Conservation (phyloP, 2,113 vertebrate species). For the Pheucticus melanocephalus region DNA sequence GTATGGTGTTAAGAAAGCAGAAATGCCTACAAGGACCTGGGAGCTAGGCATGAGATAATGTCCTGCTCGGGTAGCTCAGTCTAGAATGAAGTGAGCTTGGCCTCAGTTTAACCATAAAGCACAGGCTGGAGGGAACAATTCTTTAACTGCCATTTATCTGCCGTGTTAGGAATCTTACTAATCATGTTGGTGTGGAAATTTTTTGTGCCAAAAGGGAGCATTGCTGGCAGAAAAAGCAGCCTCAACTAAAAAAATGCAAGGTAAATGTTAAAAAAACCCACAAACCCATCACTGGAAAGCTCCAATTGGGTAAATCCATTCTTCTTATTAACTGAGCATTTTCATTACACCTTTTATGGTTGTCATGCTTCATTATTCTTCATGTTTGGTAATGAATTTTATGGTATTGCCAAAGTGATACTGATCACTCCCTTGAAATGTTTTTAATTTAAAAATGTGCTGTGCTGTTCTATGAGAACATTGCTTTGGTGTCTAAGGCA, state of each 20-base stretch:
- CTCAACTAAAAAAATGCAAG: background rate
- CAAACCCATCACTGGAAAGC: background rate
- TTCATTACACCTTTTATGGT: background rate
- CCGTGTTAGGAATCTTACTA: background rate
- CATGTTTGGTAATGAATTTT: background rate
- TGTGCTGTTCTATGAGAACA: background rate
- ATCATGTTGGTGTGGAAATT: background rate
- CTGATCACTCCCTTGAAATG: background rate
- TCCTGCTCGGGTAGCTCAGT: background rate
- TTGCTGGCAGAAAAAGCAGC: background rate
- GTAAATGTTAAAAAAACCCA: background rate
- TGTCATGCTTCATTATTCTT: background rate
- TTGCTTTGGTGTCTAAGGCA: slow-evolving; percentile 13
- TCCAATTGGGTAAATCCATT: background rate
- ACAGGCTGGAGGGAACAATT: background rate
- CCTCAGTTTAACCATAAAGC: background rate
- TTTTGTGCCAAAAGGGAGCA: background rate
- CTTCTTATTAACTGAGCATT: background rate
- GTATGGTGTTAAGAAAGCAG: background rate
- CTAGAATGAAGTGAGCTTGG: background rate
- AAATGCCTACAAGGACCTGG: background rate
- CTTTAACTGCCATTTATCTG: background rate
- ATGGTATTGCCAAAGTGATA: background rate
- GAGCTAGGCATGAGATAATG: background rate
- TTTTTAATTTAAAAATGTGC: slow-evolving; percentile 38